Conservation (phyloP, 2,888 invertebrate species). For the Aleiodes testaceus region DNA sequence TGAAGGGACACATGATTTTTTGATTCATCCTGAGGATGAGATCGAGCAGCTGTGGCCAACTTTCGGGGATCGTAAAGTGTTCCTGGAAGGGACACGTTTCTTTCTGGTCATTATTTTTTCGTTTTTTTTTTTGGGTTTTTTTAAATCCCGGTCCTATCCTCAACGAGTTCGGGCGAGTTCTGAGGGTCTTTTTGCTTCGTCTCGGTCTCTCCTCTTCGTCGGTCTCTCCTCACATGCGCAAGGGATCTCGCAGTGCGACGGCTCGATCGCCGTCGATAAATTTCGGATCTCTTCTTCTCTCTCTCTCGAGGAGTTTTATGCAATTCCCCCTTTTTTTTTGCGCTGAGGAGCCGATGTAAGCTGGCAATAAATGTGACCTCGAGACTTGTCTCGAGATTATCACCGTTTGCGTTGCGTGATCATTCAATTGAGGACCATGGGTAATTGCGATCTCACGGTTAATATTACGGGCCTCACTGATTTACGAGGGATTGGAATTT, state of each 20-base stretch:
- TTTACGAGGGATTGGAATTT: constrained; percentile 11
- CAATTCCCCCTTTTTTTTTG: background rate
- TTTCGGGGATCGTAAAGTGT: constrained; percentile 24
- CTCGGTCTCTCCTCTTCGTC: constrained; percentile 18
- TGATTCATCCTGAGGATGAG: constrained; percentile 37
- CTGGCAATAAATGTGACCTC: too few species aligned
- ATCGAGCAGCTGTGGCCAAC: constrained; percentile 7
- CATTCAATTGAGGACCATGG: constrained; percentile 12
- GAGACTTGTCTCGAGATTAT: constrained; percentile 1
- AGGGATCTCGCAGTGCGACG: constrained; percentile 10
- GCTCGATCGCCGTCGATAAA: constrained; percentile 34
- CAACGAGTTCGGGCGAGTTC: constrained; percentile 33
- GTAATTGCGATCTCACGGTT: background rate
- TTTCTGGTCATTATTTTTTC: constrained; percentile 26
- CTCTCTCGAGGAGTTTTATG: background rate
- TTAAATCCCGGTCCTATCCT: background rate
- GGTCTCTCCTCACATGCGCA: constrained; percentile 12
- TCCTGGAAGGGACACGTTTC: constrained; percentile 44
- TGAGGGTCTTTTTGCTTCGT: constrained; percentile 30
- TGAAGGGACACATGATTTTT: constrained; percentile 22
- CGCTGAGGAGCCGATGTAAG: background rate
- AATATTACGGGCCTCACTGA: background rate
- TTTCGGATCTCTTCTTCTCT: constrained; percentile 6
- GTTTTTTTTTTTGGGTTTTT: constrained; percentile 25
- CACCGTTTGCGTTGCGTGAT: constrained; percentile 15